Base-by-base conservation (phyloP, 30 jellyfish, hydroid and myxozoan species). In the Rhopilema esculentum region DNA sequence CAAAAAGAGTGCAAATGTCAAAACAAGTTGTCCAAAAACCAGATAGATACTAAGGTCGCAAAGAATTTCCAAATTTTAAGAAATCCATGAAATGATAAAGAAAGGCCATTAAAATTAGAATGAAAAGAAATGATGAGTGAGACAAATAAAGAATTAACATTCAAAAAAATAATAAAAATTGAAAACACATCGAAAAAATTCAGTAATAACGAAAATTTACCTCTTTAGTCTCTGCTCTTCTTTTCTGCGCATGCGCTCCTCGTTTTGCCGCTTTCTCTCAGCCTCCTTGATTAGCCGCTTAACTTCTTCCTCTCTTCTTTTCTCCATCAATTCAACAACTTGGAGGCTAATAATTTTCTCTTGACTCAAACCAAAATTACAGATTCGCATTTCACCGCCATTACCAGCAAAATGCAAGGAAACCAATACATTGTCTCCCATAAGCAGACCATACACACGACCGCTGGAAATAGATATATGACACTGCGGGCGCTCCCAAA, bases 231-330 rank as follows among this genome's bases (percentile, higher is more conserved):
- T 73, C 24, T 53, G 87, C 40, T 71, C 92, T 57, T 70, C 81
- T 22, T 48, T 71, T 33, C 57, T 84, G 33, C 51, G 63, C 83
- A 52, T 74, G 31, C 87, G 23, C 33, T 84, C 92, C 71, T 84
- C 92, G 33, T 84, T 72, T 40, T 16, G 29, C 48, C 92, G 83
- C 53, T 84, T 84, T 65, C 19, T 84, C 73, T 84, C 92, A 0
- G 92, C 92, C 57, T 84, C 92, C 65, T 72, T 61, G 16, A 51
- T 53, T 32, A 8, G 72, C 63, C 87, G 23, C 53, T 51, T 51
- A 80, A 61, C 32, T 57, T 84, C 92, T 53, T 84, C 92, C 16
- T 84, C 87, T 29, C 81, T 66, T 84, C 92, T 30, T 51, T 84
- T 72, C 65, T 71, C 82, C 24, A 70, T 23, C 81, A 84, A 48